These are phyloP conservation scores for Aphaenogaster rudis DNA, from an alignment of 1,140 invertebrate genomes.

Conservation along the genomic window DNA sequence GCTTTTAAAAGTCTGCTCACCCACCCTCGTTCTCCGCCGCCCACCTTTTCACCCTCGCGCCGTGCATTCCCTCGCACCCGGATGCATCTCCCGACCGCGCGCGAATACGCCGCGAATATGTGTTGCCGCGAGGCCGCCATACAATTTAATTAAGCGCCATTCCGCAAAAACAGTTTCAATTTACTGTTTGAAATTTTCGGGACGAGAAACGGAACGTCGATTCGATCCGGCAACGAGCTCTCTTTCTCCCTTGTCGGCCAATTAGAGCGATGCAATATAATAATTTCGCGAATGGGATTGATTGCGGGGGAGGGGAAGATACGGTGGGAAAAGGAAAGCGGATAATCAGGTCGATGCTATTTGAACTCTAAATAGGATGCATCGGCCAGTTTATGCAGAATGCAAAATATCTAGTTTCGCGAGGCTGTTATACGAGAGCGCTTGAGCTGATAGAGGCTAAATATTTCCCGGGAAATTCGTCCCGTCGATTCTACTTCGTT, in stretches of 20 bases:
- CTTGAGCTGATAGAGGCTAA: constrained; percentile 35
- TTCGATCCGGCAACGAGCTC: constrained; percentile 32
- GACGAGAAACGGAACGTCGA: constrained; percentile 56
- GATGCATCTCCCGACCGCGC: constrained; percentile 1
- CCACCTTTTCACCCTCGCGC: not conserved
- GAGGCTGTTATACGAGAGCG: constrained; percentile 16
- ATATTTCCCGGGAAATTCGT: constrained; percentile 34
- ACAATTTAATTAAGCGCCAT: constrained; percentile 73
- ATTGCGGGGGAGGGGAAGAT: not conserved
- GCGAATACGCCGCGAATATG: constrained; percentile 14
- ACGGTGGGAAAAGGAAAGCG: not conserved
- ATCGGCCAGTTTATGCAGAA: constrained; percentile 43
- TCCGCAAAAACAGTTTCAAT: constrained; percentile 73
- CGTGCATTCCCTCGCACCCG: constrained; percentile 8
- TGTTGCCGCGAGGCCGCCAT: constrained; percentile 12
- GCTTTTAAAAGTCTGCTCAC: constrained; percentile 68
- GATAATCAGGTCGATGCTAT: constrained; percentile 43
- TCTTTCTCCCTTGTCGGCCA: constrained; percentile 27
- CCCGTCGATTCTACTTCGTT: not conserved
- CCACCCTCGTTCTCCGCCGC: not conserved
- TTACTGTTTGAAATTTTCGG: constrained; percentile 66
- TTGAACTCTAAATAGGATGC: constrained; percentile 42
- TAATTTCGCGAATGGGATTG: constrained; percentile 45
- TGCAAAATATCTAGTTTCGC: constrained; percentile 35
- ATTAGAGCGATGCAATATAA: constrained; percentile 65